A percentile compares a stretch with the other conserved stretches of the same genome.
phyloP scores from a whole-genome alignment of 2,797 vertebrate genomes.

The Dicrostonyx torquatus region DNA sequence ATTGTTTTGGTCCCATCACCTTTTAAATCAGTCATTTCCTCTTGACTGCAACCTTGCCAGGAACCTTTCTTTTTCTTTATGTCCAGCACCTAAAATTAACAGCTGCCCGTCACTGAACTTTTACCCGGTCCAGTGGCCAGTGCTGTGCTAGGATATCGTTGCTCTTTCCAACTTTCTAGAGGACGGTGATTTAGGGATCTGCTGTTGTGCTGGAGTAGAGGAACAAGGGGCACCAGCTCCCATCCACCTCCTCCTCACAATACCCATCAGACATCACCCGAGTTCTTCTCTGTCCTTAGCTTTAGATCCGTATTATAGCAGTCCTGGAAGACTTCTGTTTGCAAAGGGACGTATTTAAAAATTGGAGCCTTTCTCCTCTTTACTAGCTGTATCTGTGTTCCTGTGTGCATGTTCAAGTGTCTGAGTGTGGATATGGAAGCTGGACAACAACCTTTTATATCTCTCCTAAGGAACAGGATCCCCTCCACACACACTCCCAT shows the following conservation, averaged over 20 bases:
- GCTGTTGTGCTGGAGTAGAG: no score
- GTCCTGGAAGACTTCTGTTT: neutral
- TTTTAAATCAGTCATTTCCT: neutral
- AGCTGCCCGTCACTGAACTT: neutral
- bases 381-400: neutral
- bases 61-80: neutral
- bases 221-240: neutral
- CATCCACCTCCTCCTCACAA: neutral
- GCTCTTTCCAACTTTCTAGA: neutral
- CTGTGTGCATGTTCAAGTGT: neutral
- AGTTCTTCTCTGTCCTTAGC: neutral
- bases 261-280: no score
- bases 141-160: neutral
- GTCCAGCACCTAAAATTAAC: neutral
- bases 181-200: neutral
- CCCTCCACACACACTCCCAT: no score
- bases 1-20: neutral
- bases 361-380: neutral
- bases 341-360: neutral
- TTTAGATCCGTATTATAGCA: neutral
- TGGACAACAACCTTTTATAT: neutral
- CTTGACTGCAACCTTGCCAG: neutral
- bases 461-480: neutral
- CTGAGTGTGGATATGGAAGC: neutral
- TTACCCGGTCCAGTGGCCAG: neutral